These are phyloP conservation scores for Conistra vaccinii DNA, from an alignment of 2,888 invertebrate species.

Conservation along the genomic window DNA sequence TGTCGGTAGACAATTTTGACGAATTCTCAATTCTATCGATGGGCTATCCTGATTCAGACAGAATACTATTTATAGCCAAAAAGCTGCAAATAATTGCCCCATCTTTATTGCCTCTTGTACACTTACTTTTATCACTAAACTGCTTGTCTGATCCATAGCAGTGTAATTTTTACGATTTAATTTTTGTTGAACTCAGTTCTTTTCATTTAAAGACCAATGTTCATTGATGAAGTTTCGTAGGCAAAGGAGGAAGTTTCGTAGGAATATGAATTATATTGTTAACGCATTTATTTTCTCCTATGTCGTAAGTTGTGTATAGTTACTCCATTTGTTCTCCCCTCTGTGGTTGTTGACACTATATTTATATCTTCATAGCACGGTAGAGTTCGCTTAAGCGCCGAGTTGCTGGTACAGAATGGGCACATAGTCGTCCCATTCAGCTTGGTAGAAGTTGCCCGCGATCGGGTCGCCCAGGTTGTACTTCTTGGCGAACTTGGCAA, in stretches of 20 bases:
- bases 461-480: constrained; percentile 94
- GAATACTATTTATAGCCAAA: background rate
- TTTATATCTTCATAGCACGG: background rate
- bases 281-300: background rate
- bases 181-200: background rate
- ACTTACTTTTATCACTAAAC: background rate
- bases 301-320: background rate
- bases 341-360: constrained; percentile 5
- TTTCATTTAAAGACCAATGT: background rate
- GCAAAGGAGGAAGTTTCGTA: background rate
- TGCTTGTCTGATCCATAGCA: background rate
- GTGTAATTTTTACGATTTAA: background rate
- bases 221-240: background rate
- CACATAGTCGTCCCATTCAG: constrained; percentile 95
- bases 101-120: background rate
- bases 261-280: background rate
- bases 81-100: background rate
- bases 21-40: background rate
- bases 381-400: constrained; percentile 71
- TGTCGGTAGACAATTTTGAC: background rate
- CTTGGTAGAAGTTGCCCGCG: constrained; percentile 95
- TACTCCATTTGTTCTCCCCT: constrained; percentile 35
- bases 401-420: constrained; percentile 89
- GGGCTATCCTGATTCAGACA: background rate
- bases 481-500: constrained; percentile 92